phyloP scores from a whole-genome alignment of 1,140 invertebrate species.

The Caenorhabditis latens region DNA sequence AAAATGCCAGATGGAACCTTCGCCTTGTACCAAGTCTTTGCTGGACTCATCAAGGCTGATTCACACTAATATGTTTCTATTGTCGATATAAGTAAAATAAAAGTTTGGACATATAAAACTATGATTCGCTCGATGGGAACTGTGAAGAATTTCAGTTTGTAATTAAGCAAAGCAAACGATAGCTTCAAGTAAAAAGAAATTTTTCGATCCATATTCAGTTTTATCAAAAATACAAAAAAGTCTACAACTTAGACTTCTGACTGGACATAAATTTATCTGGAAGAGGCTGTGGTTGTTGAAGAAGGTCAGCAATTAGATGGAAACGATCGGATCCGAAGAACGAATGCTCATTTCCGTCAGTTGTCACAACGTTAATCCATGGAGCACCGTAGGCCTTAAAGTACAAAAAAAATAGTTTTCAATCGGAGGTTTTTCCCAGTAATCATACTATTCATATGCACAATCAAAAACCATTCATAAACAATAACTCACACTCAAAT shows the following conservation, averaged over 20 bases:
- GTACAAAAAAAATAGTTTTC: neutral
- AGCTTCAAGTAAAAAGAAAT: too few relatives aligned
- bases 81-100: neutral
- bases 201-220: too few relatives aligned
- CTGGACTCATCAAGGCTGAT: conserved; percentile 11
- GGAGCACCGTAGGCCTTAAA: conserved; percentile 59
- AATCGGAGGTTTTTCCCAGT: too few relatives aligned
- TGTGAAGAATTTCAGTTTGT: too few relatives aligned
- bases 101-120: neutral
- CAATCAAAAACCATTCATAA: neutral
- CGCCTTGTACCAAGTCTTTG: conserved; percentile 23
- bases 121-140: too few relatives aligned
- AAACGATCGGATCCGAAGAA: conserved; percentile 64
- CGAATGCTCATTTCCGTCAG: conserved; percentile 52
- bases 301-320: conserved; percentile 49
- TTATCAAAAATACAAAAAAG: neutral
- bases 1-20: conserved; percentile 5
- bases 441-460: too few relatives aligned
- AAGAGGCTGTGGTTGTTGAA: conserved; percentile 40
- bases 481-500: conserved; percentile 10
- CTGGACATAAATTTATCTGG: neutral
- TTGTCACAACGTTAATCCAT: conserved; percentile 57
- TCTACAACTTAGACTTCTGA: neutral
- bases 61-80: neutral
- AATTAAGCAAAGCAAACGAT: too few relatives aligned